These are phyloP conservation scores for Apodemus agrarius DNA, from an alignment of 2,797 vertebrate genomes.

Conservation along the genomic window DNA sequence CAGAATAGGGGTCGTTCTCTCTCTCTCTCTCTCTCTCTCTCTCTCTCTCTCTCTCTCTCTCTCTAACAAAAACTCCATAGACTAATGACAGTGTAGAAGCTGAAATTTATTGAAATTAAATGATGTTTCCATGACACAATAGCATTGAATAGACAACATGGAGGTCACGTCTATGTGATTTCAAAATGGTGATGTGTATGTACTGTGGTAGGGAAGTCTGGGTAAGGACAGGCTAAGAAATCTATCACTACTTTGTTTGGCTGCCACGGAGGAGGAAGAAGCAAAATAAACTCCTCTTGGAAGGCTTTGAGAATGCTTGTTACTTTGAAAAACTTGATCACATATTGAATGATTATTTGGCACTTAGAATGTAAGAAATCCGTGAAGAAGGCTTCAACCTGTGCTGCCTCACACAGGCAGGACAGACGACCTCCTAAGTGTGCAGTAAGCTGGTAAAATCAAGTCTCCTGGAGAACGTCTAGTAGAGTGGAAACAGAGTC, in stretches of 20 bases:
- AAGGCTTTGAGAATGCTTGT: neutral
- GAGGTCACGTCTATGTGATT: neutral
- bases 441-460: neutral
- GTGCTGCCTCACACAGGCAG: neutral
- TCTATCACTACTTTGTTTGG: neutral
- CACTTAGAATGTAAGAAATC: neutral
- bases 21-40: neutral
- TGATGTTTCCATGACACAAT: neutral
- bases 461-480: neutral
- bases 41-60: too few relatives aligned
- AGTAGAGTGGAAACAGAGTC: neutral
- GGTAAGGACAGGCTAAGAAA: too few relatives aligned
- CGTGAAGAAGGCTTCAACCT: neutral
- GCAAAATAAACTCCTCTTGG: neutral
- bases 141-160: neutral
- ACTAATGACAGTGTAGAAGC: neutral
- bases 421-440: neutral
- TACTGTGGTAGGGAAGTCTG: neutral
- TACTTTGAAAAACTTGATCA: neutral
- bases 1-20: accelerated
- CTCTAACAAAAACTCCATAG: too few relatives aligned
- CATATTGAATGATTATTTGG: neutral
- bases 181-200: neutral
- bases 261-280: neutral
- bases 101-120: neutral